A percentile compares a stretch with the other conserved stretches of the same genome.
phyloP scores from a whole-genome alignment of 2,888 invertebrate genomes.

The Ectobius pallidus region DNA sequence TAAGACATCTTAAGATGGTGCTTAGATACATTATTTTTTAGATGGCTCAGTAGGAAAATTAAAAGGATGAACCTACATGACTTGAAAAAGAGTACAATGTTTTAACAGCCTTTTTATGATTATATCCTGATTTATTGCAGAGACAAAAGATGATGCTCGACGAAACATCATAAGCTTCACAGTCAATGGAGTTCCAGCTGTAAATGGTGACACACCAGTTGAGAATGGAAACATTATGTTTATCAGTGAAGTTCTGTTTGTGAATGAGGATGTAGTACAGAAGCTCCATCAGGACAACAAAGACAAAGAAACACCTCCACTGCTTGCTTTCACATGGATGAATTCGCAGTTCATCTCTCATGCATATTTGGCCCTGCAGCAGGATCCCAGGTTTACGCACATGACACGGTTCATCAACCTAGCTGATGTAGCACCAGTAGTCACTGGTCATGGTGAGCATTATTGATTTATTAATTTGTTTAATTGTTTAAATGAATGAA shows the following conservation, averaged over 20 bases:
- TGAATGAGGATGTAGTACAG: slow-evolving; percentile 65
- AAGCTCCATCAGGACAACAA: slow-evolving; percentile 66
- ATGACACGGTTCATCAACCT: slow-evolving; percentile 67
- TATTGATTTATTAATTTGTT: too few relatives aligned
- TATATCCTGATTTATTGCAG: too few relatives aligned
- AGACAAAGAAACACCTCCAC: slow-evolving; percentile 69
- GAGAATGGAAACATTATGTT: slow-evolving; percentile 68
- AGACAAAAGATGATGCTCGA: not conserved
- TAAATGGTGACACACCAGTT: slow-evolving; percentile 65
- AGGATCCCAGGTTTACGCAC: slow-evolving; percentile 58
- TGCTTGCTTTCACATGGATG: slow-evolving; percentile 69
- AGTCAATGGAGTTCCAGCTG: slow-evolving; percentile 65
- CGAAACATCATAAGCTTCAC: slow-evolving; percentile 49
- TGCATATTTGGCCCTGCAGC: slow-evolving; percentile 65
- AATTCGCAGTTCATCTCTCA: slow-evolving; percentile 68
- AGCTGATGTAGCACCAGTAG: slow-evolving; percentile 65
- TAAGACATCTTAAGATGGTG: too few relatives aligned
- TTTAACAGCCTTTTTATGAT: too few relatives aligned
- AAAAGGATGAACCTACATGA: too few relatives aligned
- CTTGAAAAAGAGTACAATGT: too few relatives aligned
- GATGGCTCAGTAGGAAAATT: too few relatives aligned
- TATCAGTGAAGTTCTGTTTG: slow-evolving; percentile 67
- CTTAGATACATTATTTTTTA: too few relatives aligned
- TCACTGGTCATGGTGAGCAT: slow-evolving; percentile 59
- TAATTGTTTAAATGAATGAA: too few relatives aligned